Percentiles rank a stretch among this genome's conserved stretches.
These are phyloP conservation scores for Agapostemon virescens DNA, from an alignment of 2,888 invertebrate species.

Conservation along the genomic window DNA sequence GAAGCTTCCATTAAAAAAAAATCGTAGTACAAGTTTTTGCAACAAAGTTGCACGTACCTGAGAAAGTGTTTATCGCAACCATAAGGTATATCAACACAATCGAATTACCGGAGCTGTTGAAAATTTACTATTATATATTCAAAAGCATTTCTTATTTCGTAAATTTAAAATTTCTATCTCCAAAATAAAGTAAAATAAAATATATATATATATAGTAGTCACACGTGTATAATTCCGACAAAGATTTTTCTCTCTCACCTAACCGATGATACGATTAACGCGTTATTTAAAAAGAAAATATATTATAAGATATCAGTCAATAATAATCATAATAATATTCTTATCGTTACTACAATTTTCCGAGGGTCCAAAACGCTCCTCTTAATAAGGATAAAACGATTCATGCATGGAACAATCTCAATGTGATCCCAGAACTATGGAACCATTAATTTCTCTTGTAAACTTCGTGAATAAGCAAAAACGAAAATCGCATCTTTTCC, in stretches of 20 bases:
- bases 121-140: background rate
- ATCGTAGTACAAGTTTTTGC: too few species aligned
- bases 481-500: background rate
- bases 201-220: background rate
- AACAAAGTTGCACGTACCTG: background rate
- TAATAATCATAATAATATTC: background rate
- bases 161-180: background rate
- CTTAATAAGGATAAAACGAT: background rate
- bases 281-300: background rate
- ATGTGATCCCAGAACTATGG: background rate
- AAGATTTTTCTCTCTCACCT: background rate
- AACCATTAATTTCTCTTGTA: background rate
- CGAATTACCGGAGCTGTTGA: background rate
- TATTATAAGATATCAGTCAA: background rate
- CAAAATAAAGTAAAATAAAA: background rate
- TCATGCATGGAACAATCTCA: background rate
- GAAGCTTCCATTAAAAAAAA: too few species aligned
- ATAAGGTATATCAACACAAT: background rate
- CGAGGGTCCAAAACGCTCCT: background rate
- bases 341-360: background rate
- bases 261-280: background rate
- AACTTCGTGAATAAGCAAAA: background rate
- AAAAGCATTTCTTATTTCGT: background rate
- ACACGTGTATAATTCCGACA: background rate
- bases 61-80: background rate